phyloP scores from a whole-genome alignment of 1,140 invertebrate species.

The Conus betulinus region DNA sequence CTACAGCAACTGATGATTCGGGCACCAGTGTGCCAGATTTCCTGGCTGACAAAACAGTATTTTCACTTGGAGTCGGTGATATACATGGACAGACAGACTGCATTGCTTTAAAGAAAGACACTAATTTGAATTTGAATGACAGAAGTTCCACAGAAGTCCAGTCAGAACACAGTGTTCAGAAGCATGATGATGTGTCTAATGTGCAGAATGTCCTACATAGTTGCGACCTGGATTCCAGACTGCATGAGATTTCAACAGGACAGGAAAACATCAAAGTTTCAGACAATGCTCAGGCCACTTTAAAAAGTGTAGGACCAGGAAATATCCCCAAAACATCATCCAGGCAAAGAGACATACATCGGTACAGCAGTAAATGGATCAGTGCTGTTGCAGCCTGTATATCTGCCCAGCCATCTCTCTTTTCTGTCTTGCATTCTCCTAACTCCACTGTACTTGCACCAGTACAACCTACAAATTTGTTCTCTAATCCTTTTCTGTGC shows the following conservation, averaged over 20 bases:
- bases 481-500: not conserved
- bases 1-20: not conserved
- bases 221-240: not conserved
- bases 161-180: not conserved
- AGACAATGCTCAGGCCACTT: not conserved
- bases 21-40: not conserved
- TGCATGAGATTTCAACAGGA: not conserved
- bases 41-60: not conserved
- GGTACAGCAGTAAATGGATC: constrained; percentile 16
- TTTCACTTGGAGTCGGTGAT: not conserved
- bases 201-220: not conserved
- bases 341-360: not conserved
- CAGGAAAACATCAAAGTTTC: not conserved
- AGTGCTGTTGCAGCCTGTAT: constrained; percentile 23
- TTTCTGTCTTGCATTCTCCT: not conserved
- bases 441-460: not conserved
- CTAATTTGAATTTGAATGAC: not conserved
- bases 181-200: not conserved
- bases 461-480: not conserved
- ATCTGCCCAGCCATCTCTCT: not conserved
- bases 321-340: not conserved
- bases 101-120: no score
- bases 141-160: not conserved
- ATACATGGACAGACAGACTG: not conserved
- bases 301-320: not conserved